A percentile compares a stretch with the other conserved stretches of the same genome.
These are phyloP conservation scores for Triplophysa dalaica DNA, from an alignment of 2,113 vertebrate genomes.

Conservation along the genomic window DNA sequence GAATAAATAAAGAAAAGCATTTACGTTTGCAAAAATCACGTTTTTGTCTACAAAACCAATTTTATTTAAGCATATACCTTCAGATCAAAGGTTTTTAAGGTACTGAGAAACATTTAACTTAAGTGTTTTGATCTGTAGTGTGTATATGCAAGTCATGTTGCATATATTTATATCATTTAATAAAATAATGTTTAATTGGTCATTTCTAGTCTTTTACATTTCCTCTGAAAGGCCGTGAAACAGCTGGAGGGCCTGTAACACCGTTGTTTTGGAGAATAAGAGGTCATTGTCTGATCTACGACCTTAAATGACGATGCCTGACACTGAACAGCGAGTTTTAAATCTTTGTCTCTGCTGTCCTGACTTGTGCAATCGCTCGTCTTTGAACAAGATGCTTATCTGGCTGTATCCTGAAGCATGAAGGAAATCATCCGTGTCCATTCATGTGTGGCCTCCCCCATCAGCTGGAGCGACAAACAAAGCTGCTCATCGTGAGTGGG, in stretches of 20 bases:
- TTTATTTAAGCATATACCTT: too few species aligned
- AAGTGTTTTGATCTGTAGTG: too few species aligned
- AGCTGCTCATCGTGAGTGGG: conserved; percentile 68
- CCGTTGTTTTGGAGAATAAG: neutral
- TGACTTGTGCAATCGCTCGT: conserved; percentile 54
- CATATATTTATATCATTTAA: too few species aligned
- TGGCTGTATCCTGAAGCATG: conserved; percentile 46
- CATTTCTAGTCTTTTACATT: too few species aligned
- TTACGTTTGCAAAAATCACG: too few species aligned
- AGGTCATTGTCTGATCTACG: conserved; percentile 14
- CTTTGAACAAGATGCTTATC: conserved; percentile 62
- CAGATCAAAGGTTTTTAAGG: too few species aligned
- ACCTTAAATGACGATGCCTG: neutral
- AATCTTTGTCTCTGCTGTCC: conserved; percentile 14
- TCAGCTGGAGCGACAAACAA: conserved; percentile 49
- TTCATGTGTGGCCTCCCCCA: conserved; percentile 62
- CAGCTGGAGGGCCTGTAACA: neutral
- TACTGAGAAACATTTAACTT: too few species aligned
- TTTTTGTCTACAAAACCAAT: too few species aligned
- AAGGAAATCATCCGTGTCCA: conserved; percentile 50
- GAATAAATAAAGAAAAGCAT: too few species aligned
- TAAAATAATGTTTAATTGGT: too few species aligned
- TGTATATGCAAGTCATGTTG: too few species aligned
- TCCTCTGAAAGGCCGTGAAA: too few species aligned
- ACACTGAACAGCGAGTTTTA: neutral